Conservation (phyloP, 2,797 vertebrate species). For the Hydrolagus colliei region DNA sequence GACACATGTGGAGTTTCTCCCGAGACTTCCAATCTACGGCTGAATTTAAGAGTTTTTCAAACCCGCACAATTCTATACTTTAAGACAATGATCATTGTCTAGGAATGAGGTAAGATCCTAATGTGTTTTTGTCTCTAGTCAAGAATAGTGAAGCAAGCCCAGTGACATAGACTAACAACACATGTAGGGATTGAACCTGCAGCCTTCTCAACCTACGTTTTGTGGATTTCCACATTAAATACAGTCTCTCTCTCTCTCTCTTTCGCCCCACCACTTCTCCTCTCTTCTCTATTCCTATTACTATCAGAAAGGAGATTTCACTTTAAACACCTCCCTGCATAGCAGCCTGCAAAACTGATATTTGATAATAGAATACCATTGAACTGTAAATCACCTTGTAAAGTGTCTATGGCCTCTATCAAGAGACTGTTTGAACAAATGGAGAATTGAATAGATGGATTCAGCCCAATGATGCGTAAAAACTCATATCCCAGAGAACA, state of each 20-base stretch:
- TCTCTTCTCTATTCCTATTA: neutral
- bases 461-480: neutral
- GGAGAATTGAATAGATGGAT: neutral
- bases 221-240: too few relatives aligned
- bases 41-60: too few relatives aligned
- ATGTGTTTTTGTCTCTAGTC: too few relatives aligned
- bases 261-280: neutral
- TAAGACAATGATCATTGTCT: too few relatives aligned
- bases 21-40: too few relatives aligned
- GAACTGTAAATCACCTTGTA: neutral
- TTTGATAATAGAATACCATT: neutral
- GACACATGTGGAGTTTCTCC: too few relatives aligned
- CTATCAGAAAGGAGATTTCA: neutral
- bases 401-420: neutral
- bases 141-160: neutral
- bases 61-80: too few relatives aligned
- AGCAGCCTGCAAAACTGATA: neutral
- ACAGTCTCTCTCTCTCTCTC: neutral
- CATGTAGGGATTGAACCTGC: neutral
- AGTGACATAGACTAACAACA: neutral
- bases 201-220: neutral
- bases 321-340: too few relatives aligned
- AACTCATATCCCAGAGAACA: neutral
- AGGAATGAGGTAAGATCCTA: too few relatives aligned
- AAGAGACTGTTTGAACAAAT: neutral